Conservation (phyloP, 2,888 invertebrate species). For the Hirtodrosophila alboralis region DNA sequence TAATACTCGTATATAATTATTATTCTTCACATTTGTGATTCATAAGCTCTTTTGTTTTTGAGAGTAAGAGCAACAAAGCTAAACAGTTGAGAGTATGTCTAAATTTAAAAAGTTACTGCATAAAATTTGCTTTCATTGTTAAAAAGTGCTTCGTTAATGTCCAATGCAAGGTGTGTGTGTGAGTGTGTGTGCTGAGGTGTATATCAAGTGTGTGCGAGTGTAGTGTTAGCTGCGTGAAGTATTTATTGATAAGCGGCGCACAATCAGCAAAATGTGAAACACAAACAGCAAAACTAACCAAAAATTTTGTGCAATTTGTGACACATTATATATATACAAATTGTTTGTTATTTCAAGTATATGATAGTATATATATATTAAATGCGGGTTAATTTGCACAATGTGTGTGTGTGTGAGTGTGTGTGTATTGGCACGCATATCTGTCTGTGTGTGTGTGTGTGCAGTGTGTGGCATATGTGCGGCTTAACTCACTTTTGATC, state of each 20-base stretch:
- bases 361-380: constrained; percentile 18
- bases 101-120: constrained; percentile 59
- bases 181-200: constrained; percentile 18
- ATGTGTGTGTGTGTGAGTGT: constrained; percentile 9
- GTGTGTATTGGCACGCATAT: constrained; percentile 55
- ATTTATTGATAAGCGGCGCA: constrained; percentile 54
- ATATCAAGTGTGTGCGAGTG: constrained; percentile 23
- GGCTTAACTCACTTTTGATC: constrained; percentile 91
- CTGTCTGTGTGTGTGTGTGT: constrained; percentile 44
- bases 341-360: constrained; percentile 25
- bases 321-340: constrained; percentile 37
- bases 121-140: constrained; percentile 22
- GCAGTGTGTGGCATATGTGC: constrained; percentile 14
- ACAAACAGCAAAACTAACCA: constrained; percentile 62
- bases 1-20: constrained; percentile 4
- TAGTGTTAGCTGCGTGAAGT: constrained; percentile 33
- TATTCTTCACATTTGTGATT: constrained; percentile 24
- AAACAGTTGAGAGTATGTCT: constrained; percentile 34
- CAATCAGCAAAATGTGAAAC: constrained; percentile 67
- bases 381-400: constrained; percentile 67
- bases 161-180: constrained; percentile 24
- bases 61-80: constrained; percentile 3
- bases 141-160: constrained; percentile 49
- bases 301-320: constrained; percentile 65
- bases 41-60: constrained; percentile 13